Base-by-base conservation (phyloP, 2,888 invertebrate genomes). In the Phalera bucephala region DNA sequence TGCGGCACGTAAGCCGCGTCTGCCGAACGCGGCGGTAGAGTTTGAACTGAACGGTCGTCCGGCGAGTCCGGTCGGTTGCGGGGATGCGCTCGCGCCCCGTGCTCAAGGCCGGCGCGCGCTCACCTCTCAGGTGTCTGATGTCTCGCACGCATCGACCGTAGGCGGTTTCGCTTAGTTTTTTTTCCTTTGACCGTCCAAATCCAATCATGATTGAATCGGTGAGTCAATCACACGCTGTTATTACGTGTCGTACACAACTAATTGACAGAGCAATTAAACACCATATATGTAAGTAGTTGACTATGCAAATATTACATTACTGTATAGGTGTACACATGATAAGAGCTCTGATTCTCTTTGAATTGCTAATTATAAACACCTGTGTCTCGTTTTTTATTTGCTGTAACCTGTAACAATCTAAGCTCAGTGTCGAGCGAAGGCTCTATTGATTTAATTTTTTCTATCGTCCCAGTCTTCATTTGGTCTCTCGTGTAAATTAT, bases 11-110 rank as follows among this genome's bases (percentile, higher is more conserved):
- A 44, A 78, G 81, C 86, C 88, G 87, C 88, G 89, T 88, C 80
- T 81, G 77, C 72, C 80, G 80, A 79, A 77, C 85, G 87, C 88
- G 85, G 84, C 87, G 86, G 79, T 83, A 69, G 62, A 77, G 64
- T 85, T 82, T 77, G 75, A 86, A 88, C 88, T 87, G 82, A 83
- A 78, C 80, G 70, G 76, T 63, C 62, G 59, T 19, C 11, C 29
- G 29, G 29, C 11, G 17, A 19, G 29, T 27, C n/a, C 9, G 11
- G 56, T 47, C 37, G 38, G 38, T 22, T 45, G 53, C 64, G 68
- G 72, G 72, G 67, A 70, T 68, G 70, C 70, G 66, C 67, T 55
- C 49, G 64, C 66, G 74, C 74, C 71, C 67, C 64, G 64, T 63
- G 62, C 65, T 66, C 69, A 72, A 72, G 70, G 69, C 64, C 61